phyloP scores from a whole-genome alignment of 2,113 vertebrate species.

The Nestor notabilis region DNA sequence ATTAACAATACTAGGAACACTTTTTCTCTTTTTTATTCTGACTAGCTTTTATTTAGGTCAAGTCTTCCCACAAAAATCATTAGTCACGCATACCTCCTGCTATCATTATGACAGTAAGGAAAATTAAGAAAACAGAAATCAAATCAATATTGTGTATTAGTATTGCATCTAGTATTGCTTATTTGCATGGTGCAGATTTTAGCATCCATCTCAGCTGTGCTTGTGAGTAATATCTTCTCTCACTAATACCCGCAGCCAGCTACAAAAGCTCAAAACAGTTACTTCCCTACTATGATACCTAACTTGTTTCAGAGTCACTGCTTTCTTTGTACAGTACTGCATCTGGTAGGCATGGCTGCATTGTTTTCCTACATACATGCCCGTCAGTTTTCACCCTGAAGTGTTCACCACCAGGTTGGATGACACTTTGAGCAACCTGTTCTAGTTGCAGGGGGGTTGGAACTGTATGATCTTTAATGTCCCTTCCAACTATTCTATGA shows the following conservation, averaged over 20 bases:
- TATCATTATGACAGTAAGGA: not conserved
- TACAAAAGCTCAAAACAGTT: not conserved
- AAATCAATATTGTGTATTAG: not conserved
- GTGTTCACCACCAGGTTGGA: not conserved
- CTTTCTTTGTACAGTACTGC: not conserved
- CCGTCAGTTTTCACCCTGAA: not conserved
- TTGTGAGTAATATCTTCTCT: not conserved
- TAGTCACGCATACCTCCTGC: not conserved
- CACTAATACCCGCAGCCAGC: not conserved
- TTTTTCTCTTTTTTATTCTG: not conserved
- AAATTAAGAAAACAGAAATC: not conserved
- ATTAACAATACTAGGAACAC: not conserved
- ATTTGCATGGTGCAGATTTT: not conserved
- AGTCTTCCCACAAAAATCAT: not conserved
- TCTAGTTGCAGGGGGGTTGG: not conserved
- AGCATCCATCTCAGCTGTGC: not conserved
- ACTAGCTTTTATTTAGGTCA: not conserved
- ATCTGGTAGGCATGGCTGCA: accelerated
- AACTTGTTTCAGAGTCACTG: not conserved
- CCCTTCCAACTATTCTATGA: not conserved
- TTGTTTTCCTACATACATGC: not conserved
- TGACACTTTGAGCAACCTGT: not conserved
- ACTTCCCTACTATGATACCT: not conserved
- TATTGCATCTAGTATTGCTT: not conserved
- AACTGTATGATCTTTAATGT: not conserved